Evolutionary conservation across 2,113 vertebrate genomes (phyloP).

Genomic region (Penelope pileata): DNA sequence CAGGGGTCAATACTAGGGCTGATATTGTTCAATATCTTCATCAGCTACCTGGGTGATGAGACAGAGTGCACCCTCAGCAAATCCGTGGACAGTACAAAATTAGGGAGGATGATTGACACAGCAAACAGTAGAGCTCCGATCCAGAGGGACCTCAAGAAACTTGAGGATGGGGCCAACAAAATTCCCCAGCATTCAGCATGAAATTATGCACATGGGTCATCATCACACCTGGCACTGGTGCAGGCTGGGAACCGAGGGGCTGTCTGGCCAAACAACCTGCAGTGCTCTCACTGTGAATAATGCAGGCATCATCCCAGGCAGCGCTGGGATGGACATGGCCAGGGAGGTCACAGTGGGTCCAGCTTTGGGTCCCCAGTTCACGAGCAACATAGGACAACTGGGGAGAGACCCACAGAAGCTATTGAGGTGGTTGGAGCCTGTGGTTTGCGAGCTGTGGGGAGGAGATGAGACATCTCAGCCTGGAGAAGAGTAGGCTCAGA

Average conservation of each 20-base stretch:
- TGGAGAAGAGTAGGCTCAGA: not conserved
- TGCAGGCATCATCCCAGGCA: not conserved
- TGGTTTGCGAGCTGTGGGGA: not conserved
- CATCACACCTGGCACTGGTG: not conserved
- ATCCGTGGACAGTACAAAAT: not conserved
- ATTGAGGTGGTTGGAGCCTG: not conserved
- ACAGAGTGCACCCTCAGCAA: conserved; percentile 28
- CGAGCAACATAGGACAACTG: not conserved
- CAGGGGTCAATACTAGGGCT: conserved; percentile 40
- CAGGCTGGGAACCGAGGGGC: not conserved
- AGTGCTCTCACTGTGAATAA: not conserved
- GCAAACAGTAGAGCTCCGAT: not conserved
- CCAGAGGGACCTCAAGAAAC: not conserved
- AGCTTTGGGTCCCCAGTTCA: not conserved
- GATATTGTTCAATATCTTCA: conserved; percentile 32
- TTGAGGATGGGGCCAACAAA: not conserved
- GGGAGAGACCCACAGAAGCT: not conserved
- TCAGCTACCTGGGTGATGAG: conserved; percentile 23
- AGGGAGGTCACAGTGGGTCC: not conserved
- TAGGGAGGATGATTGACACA: not conserved
- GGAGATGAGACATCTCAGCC: not conserved
- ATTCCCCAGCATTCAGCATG: not conserved
- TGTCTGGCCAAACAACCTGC: not conserved
- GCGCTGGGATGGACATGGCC: accelerated
- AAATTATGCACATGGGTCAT: not conserved